Evolutionary conservation across 2,113 vertebrate genomes (phyloP).

Genomic region (Cisticola juncidis): DNA sequence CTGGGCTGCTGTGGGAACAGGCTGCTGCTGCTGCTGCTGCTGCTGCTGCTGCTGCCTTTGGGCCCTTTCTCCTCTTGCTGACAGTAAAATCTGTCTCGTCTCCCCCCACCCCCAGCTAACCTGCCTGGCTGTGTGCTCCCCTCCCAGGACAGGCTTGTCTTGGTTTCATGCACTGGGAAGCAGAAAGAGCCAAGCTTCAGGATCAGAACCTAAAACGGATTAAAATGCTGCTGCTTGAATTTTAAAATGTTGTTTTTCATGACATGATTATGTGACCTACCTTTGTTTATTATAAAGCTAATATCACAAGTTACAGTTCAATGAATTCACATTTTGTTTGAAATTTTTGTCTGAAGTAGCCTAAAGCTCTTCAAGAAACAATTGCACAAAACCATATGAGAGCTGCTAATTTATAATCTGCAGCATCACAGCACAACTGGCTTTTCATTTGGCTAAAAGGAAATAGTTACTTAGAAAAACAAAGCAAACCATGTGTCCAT

Average conservation of each 20-base stretch:
- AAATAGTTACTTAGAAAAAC: constrained; percentile 27
- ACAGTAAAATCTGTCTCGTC: not conserved
- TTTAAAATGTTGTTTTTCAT: constrained; percentile 23
- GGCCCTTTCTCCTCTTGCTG: not conserved
- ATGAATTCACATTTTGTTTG: constrained; percentile 79
- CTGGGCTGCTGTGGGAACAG: no score
- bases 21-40: not conserved
- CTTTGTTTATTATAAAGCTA: constrained; percentile 85
- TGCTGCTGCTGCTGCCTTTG: not conserved
- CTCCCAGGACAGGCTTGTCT: not conserved
- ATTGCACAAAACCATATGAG: constrained; percentile 33
- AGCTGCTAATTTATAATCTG: constrained; percentile 60
- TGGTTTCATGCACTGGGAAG: not conserved
- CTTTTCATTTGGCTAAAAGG: constrained; percentile 36
- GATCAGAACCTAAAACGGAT: not conserved
- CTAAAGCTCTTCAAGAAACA: constrained; percentile 74
- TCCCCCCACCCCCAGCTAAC: not conserved
- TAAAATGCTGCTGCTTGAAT: not conserved
- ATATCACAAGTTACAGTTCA: constrained; percentile 82
- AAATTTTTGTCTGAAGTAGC: constrained; percentile 70
- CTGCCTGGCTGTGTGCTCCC: not conserved
- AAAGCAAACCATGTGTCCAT: constrained; percentile 19
- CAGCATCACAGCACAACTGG: not conserved
- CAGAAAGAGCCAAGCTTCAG: not conserved
- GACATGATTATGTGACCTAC: constrained; percentile 74